Evolutionary conservation across 2,113 vertebrate genomes (phyloP), one percentile per base, ranked within the genome.

Genomic region (Archocentrus centrarchus): DNA sequence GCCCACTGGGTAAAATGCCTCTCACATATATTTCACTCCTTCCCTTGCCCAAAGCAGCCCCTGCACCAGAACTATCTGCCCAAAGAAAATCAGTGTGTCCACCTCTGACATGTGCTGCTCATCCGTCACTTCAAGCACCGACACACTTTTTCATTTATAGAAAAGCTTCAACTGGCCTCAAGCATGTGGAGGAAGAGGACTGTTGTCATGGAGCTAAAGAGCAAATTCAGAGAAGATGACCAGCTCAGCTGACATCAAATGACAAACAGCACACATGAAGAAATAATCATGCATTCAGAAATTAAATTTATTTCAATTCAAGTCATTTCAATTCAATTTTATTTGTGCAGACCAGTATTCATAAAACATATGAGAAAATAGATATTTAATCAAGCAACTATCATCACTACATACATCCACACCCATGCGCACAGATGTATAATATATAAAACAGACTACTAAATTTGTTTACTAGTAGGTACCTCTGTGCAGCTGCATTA

Each of bases 61-160:
- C 80, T 85, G 82, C 57, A 85, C 81, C 88, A 90, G 82, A 92
- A 87, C 89, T 85, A 90, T 83, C 85, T 89, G 88, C 79, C 88
- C 77, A 39, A 57, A 91, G 57, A 93, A 94, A 95, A 93, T 92
- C 86, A 92, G 87, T 93, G 92, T 93, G 90, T 92, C 88, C 83
- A 84, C 84, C 88, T 81, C 84, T 83, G 90, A 87, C 58, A 50
- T 15, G 6, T 83, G 75, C 81, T 87, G 79, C 83, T 88, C 91
- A 92, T 93, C 89, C 59, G 59, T 93, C 85, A 91, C 88, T 86
- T 88, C 77, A 70, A 91, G 59, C 76, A 18, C 58, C 15, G 30
- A 41, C 68, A 81, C 59, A 39, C 81, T 82, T 89, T 81, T 81
- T 89, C 88, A 87, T 88, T 91, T 87, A 85, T 77, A 88, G 85